A percentile compares a stretch with the other conserved stretches of the same genome.
Evolutionary conservation across 1,140 invertebrate genomes (phyloP).

Genomic region (Antheraea mylitta): DNA sequence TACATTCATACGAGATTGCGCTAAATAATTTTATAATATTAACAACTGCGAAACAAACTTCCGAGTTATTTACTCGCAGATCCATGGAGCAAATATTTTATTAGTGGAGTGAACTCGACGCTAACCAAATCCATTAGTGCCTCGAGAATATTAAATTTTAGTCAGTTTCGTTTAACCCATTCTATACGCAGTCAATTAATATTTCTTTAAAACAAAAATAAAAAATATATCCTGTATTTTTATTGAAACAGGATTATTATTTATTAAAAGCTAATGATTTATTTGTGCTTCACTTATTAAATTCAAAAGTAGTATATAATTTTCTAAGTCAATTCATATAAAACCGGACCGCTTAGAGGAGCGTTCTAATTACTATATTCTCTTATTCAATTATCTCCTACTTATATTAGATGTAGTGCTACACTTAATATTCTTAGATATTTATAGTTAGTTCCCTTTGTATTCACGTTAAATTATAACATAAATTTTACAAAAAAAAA

Average conservation of each 20-base stretch:
- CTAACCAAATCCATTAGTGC: slow-evolving; percentile 47
- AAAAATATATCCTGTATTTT: slow-evolving; percentile 38
- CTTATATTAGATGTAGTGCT: slow-evolving; percentile 48
- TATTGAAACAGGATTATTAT: slow-evolving; percentile 10
- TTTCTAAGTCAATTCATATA: background rate
- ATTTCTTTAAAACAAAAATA: slow-evolving; percentile 37
- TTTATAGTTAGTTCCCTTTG: slow-evolving; percentile 20
- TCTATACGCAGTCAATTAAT: slow-evolving; percentile 57
- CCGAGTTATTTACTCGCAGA: slow-evolving; percentile 1
- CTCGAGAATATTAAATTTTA: slow-evolving; percentile 63
- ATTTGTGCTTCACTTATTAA: no score
- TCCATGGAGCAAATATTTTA: background rate
- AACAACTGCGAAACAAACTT: background rate
- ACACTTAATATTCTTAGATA: slow-evolving; percentile 37
- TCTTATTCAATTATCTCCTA: slow-evolving; percentile 40
- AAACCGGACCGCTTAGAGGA: background rate
- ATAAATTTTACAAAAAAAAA: slow-evolving; percentile 31
- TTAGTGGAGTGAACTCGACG: slow-evolving; percentile 10
- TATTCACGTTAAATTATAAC: slow-evolving; percentile 22
- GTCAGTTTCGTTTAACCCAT: slow-evolving; percentile 63
- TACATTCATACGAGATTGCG: no score
- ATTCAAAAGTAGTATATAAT: background rate
- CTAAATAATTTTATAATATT: background rate
- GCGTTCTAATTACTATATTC: slow-evolving; percentile 28
- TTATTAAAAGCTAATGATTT: background rate